Conservation (phyloP, 2,888 invertebrate genomes). For the Pachymerium ferrugineum region DNA sequence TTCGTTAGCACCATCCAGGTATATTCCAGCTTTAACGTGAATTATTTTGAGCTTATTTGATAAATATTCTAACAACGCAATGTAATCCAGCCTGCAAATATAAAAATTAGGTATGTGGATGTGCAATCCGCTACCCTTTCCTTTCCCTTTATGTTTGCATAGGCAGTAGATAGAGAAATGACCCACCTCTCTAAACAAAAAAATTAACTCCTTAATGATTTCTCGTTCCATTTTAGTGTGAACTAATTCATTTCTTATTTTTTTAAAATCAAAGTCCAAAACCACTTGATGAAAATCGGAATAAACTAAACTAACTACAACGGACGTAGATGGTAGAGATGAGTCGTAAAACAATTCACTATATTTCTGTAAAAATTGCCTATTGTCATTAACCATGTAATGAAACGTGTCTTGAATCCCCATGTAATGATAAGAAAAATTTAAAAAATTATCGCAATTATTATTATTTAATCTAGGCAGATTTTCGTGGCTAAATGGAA, state of each 20-base stretch:
- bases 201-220: neutral
- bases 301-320: neutral
- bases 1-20: too few relatives aligned
- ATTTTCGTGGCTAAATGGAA: too few relatives aligned
- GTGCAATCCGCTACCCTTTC: neutral
- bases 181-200: neutral
- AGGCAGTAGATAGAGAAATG: neutral
- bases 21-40: neutral
- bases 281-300: neutral
- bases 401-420: neutral
- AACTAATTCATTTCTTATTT: neutral
- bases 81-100: neutral
- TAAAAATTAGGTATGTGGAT: neutral
- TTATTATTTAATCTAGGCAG: too few relatives aligned
- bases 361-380: neutral
- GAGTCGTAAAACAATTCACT: neutral
- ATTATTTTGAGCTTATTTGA: neutral
- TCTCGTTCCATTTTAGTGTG: neutral
- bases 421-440: neutral
- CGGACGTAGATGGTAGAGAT: neutral
- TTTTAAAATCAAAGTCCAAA: neutral
- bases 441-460: too few relatives aligned
- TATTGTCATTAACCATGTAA: neutral
- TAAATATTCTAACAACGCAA: neutral
- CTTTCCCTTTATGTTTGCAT: neutral